Evolutionary conservation across 1,140 invertebrate genomes (phyloP).

Genomic region (Drosophila serrata): DNA sequence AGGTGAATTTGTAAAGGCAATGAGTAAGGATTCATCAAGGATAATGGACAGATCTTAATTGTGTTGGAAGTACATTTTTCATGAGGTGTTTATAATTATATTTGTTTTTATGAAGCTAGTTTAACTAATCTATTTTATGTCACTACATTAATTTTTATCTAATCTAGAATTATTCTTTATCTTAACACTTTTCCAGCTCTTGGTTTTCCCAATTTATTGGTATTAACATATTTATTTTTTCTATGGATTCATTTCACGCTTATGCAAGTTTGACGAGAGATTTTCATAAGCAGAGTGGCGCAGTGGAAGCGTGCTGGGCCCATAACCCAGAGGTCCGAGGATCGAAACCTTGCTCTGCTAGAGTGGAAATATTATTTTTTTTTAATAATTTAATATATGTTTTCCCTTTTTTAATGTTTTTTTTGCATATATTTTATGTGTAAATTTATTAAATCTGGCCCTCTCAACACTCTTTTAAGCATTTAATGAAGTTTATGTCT

Average conservation of each 20-base stretch:
- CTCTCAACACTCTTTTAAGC: constrained; percentile 3
- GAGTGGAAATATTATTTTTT: not conserved
- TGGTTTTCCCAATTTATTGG: not conserved
- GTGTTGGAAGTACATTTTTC: not conserved
- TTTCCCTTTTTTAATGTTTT: not conserved
- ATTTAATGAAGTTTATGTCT: constrained; percentile 50
- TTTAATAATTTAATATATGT: not conserved
- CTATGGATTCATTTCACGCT: not conserved
- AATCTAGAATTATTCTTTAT: not conserved
- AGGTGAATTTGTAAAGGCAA: not conserved
- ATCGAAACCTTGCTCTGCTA: constrained; percentile 98
- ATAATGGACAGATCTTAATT: not conserved
- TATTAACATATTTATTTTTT: not conserved
- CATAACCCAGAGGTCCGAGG: constrained; percentile 99
- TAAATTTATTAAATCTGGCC: not conserved
- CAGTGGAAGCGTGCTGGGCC: constrained; percentile 99
- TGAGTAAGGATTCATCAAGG: not conserved
- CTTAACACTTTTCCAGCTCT: not conserved
- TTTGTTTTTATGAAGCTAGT: not conserved
- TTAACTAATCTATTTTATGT: not conserved
- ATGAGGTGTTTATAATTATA: not conserved
- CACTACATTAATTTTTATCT: not conserved
- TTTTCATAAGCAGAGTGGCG: constrained; percentile 93
- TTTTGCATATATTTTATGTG: not conserved
- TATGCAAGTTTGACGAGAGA: not conserved